phyloP scores from a whole-genome alignment of 35 echinoderm and acorn worm species.

The Hemicentrotus pulcherrimus region DNA sequence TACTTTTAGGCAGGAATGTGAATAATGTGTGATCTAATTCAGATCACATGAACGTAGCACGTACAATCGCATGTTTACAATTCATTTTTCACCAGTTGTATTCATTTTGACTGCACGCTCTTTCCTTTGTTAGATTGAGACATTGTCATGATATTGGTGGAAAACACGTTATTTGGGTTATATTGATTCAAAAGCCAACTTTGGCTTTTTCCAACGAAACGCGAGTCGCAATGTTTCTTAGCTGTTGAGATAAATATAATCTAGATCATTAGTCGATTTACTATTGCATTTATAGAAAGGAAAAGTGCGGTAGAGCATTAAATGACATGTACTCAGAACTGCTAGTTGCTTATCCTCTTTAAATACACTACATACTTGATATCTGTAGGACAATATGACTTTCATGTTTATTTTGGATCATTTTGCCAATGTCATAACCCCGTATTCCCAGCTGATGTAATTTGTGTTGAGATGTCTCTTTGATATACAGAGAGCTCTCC shows the following conservation, averaged over 20 bases:
- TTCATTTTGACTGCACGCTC: neutral
- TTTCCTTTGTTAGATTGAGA: neutral
- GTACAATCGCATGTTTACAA: too few species aligned
- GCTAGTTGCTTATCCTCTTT: neutral
- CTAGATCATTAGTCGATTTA: neutral
- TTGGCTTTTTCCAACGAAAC: too few species aligned
- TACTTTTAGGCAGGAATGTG: too few species aligned
- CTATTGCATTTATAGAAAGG: neutral
- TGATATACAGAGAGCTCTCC: neutral
- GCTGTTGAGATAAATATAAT: neutral
- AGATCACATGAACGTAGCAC: neutral
- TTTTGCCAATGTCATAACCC: conserved; percentile 8
- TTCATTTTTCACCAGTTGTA: too few species aligned
- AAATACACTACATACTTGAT: neutral
- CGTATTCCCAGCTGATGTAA: neutral
- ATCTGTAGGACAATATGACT: neutral
- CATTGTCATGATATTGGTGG: too few species aligned
- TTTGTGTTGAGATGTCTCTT: neutral
- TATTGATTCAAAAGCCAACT: too few species aligned
- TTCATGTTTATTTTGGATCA: neutral
- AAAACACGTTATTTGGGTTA: too few species aligned
- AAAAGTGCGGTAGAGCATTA: neutral
- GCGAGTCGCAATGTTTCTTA: too few species aligned
- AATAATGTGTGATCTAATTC: too few species aligned
- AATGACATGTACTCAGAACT: neutral